Evolutionary conservation across 2,888 invertebrate species (phyloP).

Genomic region (Aproaerema taeniolella): DNA sequence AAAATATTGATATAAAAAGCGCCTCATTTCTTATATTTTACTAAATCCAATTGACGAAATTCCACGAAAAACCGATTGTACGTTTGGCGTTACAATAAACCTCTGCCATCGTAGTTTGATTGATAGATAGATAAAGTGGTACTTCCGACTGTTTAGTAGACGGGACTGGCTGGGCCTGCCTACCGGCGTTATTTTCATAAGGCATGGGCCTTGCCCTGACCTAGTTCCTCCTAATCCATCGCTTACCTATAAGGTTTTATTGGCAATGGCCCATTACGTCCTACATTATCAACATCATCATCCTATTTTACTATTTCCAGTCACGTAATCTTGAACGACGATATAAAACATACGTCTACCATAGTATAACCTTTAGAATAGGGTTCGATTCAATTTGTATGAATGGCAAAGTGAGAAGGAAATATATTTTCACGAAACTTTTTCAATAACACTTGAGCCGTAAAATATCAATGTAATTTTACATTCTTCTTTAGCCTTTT

Average conservation of each 20-base stretch:
- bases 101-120: conserved; percentile 16
- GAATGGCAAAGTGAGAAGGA: conserved; percentile 40
- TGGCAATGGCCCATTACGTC: conserved; percentile 75
- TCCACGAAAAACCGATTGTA: conserved; percentile 6
- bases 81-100: background rate
- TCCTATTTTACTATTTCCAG: conserved; percentile 77
- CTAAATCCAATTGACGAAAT: conserved; percentile 9
- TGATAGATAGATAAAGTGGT: conserved; percentile 41
- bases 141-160: conserved; percentile 38
- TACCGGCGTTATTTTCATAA: conserved; percentile 64
- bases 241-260: conserved; percentile 77
- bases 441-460: conserved; percentile 44
- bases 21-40: conserved; percentile 11
- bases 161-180: conserved; percentile 42
- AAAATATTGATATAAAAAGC: conserved; percentile 5
- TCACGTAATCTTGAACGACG: conserved; percentile 73
- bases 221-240: conserved; percentile 74
- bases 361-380: conserved; percentile 28
- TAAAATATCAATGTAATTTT: conserved; percentile 45
- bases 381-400: conserved; percentile 46
- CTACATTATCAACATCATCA: conserved; percentile 77
- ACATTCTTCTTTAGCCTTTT: conserved; percentile 33
- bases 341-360: conserved; percentile 60
- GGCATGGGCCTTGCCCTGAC: conserved; percentile 66
- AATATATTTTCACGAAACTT: conserved; percentile 44